Evolutionary conservation across 2,113 vertebrate species (phyloP).

Genomic region (Brachionichthys hirsutus): DNA sequence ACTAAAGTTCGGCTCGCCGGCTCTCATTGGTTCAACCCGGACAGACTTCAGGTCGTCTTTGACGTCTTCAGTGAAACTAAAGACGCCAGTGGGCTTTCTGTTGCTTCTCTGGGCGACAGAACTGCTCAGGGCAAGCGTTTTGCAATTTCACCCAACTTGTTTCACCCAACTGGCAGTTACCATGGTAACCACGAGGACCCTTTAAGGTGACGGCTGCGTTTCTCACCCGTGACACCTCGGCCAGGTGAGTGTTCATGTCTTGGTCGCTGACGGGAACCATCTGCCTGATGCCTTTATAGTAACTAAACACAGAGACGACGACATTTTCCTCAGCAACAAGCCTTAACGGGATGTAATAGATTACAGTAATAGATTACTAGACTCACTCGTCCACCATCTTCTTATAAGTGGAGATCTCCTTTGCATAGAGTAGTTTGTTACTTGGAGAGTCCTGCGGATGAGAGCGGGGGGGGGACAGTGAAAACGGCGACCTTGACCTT

Average conservation of each 20-base stretch:
- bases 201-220: conserved; percentile 7
- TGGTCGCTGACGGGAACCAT: conserved; percentile 97
- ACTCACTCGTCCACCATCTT: conserved; percentile 99
- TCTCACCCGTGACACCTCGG: conserved; percentile 97
- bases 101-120: too few relatives aligned
- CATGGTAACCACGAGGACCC: too few relatives aligned
- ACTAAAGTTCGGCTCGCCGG: too few relatives aligned
- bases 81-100: too few relatives aligned
- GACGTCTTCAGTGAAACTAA: too few relatives aligned
- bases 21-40: too few relatives aligned
- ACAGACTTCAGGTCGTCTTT: too few relatives aligned
- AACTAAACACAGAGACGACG: conserved; percentile 72
- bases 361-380: background rate
- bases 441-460: conserved; percentile 91
- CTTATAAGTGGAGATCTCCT: conserved; percentile 98
- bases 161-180: too few relatives aligned
- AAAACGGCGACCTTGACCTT: conserved; percentile 11
- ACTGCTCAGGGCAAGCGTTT: too few relatives aligned
- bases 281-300: conserved; percentile 95
- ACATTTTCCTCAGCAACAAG: too few relatives aligned
- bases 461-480: background rate
- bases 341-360: too few relatives aligned
- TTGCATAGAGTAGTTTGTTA: conserved; percentile 98
- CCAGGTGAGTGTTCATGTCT: conserved; percentile 98
- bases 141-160: too few relatives aligned